Conservation (phyloP, 2,797 vertebrate species). For the Cephalopachus bancanus region DNA sequence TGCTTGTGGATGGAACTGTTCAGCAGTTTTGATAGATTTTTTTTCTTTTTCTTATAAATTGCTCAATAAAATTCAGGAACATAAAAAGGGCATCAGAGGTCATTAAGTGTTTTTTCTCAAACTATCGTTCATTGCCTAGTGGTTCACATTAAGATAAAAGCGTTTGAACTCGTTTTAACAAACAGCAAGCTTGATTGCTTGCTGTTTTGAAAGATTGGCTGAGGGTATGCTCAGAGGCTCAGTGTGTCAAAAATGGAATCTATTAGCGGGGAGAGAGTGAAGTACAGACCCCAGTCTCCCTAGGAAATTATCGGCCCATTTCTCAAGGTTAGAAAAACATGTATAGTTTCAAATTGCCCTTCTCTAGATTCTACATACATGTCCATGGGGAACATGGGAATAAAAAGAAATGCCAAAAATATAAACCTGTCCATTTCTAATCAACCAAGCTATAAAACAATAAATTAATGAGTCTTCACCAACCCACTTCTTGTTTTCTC, state of each 20-base stretch:
- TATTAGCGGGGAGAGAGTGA: neutral
- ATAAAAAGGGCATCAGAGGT: constrained; percentile 65
- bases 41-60: constrained; percentile 67
- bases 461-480: neutral
- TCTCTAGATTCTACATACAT: neutral
- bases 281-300: neutral
- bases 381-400: fast-evolving
- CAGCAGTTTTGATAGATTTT: constrained; percentile 58
- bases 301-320: neutral
- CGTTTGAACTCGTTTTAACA: neutral
- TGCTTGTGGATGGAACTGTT: constrained; percentile 34
- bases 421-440: neutral
- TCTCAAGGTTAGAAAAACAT: neutral
- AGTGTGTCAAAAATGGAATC: neutral
- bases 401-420: neutral
- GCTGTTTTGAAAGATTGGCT: constrained; percentile 12
- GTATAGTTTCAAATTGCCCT: neutral
- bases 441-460: neutral
- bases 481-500: neutral
- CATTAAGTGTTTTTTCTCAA: constrained; percentile 69
- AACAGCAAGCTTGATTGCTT: constrained; percentile 30
- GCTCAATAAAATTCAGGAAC: constrained; percentile 67
- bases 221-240: neutral
- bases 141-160: constrained; percentile 61
- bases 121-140: constrained; percentile 33